Base-by-base conservation (phyloP, 2,113 vertebrate genomes). In the Sarotherodon lohbergeri region DNA sequence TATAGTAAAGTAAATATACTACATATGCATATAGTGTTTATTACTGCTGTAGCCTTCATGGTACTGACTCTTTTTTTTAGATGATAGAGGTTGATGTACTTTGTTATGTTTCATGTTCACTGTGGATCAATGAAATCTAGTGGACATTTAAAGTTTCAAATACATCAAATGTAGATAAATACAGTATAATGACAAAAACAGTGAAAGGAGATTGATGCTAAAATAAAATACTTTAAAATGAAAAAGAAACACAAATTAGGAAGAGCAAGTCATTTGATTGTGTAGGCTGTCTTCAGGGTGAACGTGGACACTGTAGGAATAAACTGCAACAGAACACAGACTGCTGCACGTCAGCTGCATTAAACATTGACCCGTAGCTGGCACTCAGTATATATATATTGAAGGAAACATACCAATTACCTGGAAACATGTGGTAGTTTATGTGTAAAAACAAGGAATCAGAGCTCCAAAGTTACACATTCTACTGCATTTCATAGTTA, bases 201-300 rank as follows among this genome's bases (percentile, higher is more conserved):
- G 1, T 32, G 27, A 32, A 61, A 61, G 57, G 57, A 8, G 57
- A 61, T 3, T 61, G 8, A 61, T 5, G 8, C 27, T 32, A 61
- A 61, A 61, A 6, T 61, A 61, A 61, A 61, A 61, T 32, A 10
- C 27, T 32, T 61, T 32, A 6, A 61, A 61, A 61, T 32, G 57
- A 32, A 32, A 61, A 61, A 8, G 57, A 61, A 61, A 17, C 14
- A 61, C 57, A 61, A 32, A 9, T 61, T 61, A 61, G 57, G 27
- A 9, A 61, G 57, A 61, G 27, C 57, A 61, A 32, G 14, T 61
- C 27, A 61, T 61, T 52, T 52, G 17, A 52, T 52, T 2, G 50
- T 52, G 50, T 52, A 3, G 0, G 48, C 50, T 52, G 14, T 61
- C 57, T 61, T 61, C 27, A 32, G 57, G 0, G 27, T 61, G 57